Conservation (phyloP, 2,888 invertebrate genomes). For the Drosophila villosipedis region DNA sequence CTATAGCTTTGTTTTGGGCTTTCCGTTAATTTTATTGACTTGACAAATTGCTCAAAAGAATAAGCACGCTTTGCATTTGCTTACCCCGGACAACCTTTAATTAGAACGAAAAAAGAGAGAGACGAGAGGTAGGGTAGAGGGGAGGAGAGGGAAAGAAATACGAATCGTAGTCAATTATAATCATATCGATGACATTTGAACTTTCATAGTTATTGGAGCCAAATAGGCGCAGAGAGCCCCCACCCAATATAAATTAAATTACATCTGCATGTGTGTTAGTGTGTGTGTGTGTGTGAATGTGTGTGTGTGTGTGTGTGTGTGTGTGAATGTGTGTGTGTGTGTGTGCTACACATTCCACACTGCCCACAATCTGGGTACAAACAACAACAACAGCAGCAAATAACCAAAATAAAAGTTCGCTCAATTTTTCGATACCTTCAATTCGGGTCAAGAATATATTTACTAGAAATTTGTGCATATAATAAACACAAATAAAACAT, state of each 20-base stretch:
- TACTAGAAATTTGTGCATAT: neutral
- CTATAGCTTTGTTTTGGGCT: neutral
- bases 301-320: neutral
- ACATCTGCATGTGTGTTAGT: conserved; percentile 3
- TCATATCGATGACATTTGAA: conserved; percentile 69
- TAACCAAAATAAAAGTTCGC: neutral
- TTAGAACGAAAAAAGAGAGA: neutral
- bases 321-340: neutral
- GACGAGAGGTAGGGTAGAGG: too few relatives aligned
- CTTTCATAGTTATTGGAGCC: conserved; percentile 50
- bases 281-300: neutral
- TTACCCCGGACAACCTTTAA: conserved; percentile 1
- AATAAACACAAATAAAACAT: neutral
- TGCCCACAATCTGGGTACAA: conserved; percentile 41
- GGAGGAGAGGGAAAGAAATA: neutral
- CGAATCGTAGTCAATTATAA: conserved; percentile 42
- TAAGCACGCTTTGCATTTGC: neutral
- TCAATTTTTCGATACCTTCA: neutral
- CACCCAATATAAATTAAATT: conserved; percentile 39
- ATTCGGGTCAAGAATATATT: neutral
- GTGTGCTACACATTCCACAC: conserved; percentile 1
- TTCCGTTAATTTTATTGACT: conserved; percentile 33
- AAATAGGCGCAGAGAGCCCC: conserved; percentile 22
- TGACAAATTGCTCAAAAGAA: conserved; percentile 27
- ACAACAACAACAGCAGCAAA: conserved; percentile 29